Percentiles rank a stretch among this genome's conserved stretches.
phyloP scores from a whole-genome alignment of 1,140 invertebrate species.

The Atopsyche davidsoni region DNA sequence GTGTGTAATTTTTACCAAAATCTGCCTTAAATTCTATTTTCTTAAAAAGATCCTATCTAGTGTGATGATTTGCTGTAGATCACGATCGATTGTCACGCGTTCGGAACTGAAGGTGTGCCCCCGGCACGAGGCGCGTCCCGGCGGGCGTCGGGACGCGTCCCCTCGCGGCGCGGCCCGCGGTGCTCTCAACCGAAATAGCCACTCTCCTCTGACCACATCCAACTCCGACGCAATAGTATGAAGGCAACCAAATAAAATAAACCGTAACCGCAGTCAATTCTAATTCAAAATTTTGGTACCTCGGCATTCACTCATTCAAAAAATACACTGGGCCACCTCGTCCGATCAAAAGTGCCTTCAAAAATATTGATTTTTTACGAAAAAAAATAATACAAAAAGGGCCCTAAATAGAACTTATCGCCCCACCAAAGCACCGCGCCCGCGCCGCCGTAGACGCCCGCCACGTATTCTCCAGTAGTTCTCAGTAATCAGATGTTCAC shows the following conservation, averaged over 20 bases:
- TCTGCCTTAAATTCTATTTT: slow-evolving; percentile 64
- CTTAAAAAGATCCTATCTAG: slow-evolving; percentile 40
- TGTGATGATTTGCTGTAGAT: slow-evolving; percentile 36
- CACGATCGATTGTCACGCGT: slow-evolving; percentile 31
- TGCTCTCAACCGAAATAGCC: slow-evolving; percentile 64
- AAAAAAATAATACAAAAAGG: slow-evolving; percentile 64
- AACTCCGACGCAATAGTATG: slow-evolving; percentile 57
- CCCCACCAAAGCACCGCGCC: slow-evolving; percentile 59
- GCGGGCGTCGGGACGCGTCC: neutral
- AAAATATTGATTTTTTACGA: slow-evolving; percentile 77
- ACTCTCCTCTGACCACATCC: slow-evolving; percentile 55
- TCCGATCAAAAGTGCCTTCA: slow-evolving; percentile 86
- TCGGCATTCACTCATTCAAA: slow-evolving; percentile 53
- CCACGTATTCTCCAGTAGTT: too few species aligned
- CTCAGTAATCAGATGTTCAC: too few species aligned
- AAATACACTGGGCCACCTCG: slow-evolving; percentile 74
- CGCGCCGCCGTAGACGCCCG: too few species aligned
- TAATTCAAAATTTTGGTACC: slow-evolving; percentile 32
- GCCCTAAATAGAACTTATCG: slow-evolving; percentile 75
- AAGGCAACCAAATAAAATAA: slow-evolving; percentile 41
- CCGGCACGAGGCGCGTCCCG: neutral
- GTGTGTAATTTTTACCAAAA: slow-evolving; percentile 58
- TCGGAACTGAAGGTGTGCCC: slow-evolving; percentile 3
- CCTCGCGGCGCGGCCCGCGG: slow-evolving; percentile 12
- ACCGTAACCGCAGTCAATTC: slow-evolving; percentile 33